These are phyloP conservation scores for Teleogryllus oceanicus DNA, from an alignment of 2,888 invertebrate genomes.

Conservation along the genomic window DNA sequence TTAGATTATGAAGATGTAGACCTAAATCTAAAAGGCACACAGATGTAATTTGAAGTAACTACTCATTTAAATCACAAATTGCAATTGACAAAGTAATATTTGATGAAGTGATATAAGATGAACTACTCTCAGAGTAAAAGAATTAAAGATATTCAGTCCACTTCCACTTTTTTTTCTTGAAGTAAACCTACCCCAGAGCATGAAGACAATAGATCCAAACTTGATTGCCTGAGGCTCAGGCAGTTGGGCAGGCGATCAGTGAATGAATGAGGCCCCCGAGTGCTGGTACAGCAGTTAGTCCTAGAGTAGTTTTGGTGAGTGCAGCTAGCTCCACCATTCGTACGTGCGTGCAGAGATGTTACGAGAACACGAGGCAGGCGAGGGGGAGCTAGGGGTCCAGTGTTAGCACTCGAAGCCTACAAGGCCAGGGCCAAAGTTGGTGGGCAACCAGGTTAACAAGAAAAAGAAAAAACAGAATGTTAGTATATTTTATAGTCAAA, in stretches of 20 bases:
- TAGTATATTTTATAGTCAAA: slow-evolving; percentile 49
- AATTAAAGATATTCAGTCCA: not conserved
- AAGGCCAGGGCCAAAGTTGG: slow-evolving; percentile 45
- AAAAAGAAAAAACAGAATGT: slow-evolving; percentile 68
- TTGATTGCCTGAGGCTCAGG: slow-evolving; percentile 18
- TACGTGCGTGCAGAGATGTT: slow-evolving; percentile 38
- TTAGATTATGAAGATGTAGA: not conserved
- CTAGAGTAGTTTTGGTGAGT: slow-evolving; percentile 30
- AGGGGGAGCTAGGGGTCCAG: slow-evolving; percentile 36
- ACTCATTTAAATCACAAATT: not conserved
- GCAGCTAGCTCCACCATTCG: slow-evolving; percentile 35
- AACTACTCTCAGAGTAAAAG: not conserved
- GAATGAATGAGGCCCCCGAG: slow-evolving; percentile 29
- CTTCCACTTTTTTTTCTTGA: not conserved
- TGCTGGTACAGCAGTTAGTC: slow-evolving; percentile 28
- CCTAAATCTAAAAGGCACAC: not conserved
- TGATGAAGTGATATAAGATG: not conserved
- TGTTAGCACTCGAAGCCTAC: slow-evolving; percentile 76
- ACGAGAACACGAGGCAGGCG: slow-evolving; percentile 34
- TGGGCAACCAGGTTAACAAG: slow-evolving; percentile 59
- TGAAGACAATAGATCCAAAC: slow-evolving; percentile 18
- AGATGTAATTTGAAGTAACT: slow-evolving; percentile 1
- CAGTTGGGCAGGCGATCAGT: slow-evolving; percentile 28
- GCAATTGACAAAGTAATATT: not conserved
- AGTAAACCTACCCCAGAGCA: slow-evolving; percentile 6